Evolutionary conservation across 2,888 invertebrate genomes (phyloP), one percentile per base, ranked within the genome.

Genomic region (Byasa hedistus): DNA sequence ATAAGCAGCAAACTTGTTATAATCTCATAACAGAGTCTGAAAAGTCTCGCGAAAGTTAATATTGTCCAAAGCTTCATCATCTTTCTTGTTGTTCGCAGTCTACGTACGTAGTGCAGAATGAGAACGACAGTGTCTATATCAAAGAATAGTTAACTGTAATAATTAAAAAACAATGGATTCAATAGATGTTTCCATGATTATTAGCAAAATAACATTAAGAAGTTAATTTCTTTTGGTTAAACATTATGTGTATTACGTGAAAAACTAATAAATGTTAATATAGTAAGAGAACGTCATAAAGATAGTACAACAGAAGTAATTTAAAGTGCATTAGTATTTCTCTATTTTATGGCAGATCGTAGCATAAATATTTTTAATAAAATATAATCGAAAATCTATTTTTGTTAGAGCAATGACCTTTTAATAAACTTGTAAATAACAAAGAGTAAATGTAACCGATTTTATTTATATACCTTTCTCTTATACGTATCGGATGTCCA

Each of bases 31-130:
- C 39, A 39, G 8, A 75, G 39, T 39, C 39, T 39, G 39, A 39
- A 39, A 51, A 60, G 21, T 32, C 22, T 44, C 23, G 19, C 44
- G 77, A 79, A 87, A 87, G 83, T 86, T 86, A 76, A 79, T 76
- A 79, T 73, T 79, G 84, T 87, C 82, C 70, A 75, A 79, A 81
- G 87, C 85, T 84, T 86, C 68, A 71, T 73, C 85, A 85, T 89
- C 84, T 83, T 85, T 84, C 78, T n/a, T 10, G 22, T 81, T 83
- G 79, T 76, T 77, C 76, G 79, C 76, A 77, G 84, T 85, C 85
- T 86, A 70, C 15, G 70, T 88, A 85, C 73, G 71, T 78, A 75
- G 19, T 23, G 19, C 32, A 8, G 39, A 62, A 62, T 62, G 39
- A 62, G 23, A 55, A 24, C 54, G 55, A 55, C 23, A 81, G 82